Evolutionary conservation across 2,113 vertebrate genomes (phyloP).

Genomic region (Myrmecobius fasciatus): DNA sequence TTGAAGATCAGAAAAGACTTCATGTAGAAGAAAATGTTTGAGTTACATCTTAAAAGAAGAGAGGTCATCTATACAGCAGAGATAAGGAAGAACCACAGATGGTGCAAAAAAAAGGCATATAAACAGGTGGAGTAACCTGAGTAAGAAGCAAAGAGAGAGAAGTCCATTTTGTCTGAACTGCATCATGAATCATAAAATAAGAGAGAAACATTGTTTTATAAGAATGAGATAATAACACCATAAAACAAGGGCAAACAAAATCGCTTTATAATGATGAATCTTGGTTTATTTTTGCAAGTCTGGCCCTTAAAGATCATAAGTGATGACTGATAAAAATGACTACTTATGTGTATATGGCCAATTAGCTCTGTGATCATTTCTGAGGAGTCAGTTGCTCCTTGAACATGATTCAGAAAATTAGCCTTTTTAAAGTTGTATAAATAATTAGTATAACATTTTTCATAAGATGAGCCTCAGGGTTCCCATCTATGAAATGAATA

Average conservation of each 20-base stretch:
- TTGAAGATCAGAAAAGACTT: too few species aligned
- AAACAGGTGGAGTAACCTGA: background rate
- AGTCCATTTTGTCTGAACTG: background rate
- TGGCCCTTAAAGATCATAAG: background rate
- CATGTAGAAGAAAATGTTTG: too few species aligned
- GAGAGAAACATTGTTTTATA: background rate
- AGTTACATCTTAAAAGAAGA: too few species aligned
- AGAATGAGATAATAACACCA: background rate
- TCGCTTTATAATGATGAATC: background rate
- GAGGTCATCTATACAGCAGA: background rate
- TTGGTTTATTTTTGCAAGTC: conserved; percentile 35
- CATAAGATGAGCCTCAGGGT: conserved; percentile 11
- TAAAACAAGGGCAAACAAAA: conserved; percentile 8
- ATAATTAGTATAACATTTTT: too few species aligned
- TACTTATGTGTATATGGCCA: background rate
- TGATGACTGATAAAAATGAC: background rate
- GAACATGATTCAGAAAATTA: conserved; percentile 20
- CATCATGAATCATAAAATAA: background rate
- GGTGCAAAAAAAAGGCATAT: background rate
- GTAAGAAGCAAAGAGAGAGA: background rate
- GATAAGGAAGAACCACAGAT: background rate
- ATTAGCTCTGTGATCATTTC: conserved; percentile 30
- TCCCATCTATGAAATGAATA: conserved; percentile 13
- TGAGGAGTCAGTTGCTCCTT: conserved; percentile 34
- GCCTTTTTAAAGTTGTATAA: background rate